phyloP scores from a whole-genome alignment of 1,140 invertebrate species.

The Monochamus saltuarius region DNA sequence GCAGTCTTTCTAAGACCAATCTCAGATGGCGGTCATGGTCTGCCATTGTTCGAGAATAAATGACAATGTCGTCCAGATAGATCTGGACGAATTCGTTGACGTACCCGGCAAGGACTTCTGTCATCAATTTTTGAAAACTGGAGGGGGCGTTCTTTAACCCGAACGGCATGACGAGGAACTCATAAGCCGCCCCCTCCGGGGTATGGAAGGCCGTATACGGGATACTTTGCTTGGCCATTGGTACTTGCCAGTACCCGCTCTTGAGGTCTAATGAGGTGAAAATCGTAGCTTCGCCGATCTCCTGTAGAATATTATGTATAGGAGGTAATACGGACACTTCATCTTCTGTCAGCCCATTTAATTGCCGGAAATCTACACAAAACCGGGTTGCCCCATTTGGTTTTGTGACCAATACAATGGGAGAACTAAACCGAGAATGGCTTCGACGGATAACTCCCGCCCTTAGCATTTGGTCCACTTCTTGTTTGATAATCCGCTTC shows the following conservation, averaged over 20 bases:
- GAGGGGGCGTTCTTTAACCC: conserved; percentile 43
- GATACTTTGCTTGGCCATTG: conserved; percentile 24
- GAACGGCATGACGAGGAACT: conserved; percentile 40
- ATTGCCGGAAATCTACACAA: conserved; percentile 47
- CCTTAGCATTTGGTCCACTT: no score
- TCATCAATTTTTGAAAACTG: conserved; percentile 40
- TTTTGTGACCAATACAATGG: conserved; percentile 41
- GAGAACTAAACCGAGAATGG: no score
- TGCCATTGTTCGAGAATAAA: conserved; percentile 16
- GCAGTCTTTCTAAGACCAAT: conserved; percentile 29
- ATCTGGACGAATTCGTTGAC: conserved; percentile 33
- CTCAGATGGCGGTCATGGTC: not conserved
- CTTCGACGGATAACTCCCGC: no score
- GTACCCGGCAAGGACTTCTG: conserved; percentile 28
- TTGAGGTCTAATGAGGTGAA: conserved; percentile 34
- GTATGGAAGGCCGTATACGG: conserved; percentile 41
- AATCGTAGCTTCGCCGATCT: conserved; percentile 18
- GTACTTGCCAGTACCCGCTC: conserved; percentile 40
- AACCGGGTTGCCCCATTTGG: conserved; percentile 43
- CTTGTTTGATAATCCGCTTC: no score
- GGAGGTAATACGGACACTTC: conserved; percentile 40
- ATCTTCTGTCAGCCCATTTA: conserved; percentile 49
- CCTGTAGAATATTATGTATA: conserved; percentile 14
- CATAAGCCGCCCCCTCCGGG: conserved; percentile 32
- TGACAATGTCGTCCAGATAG: conserved; percentile 36